Evolutionary conservation across 1,140 invertebrate genomes (phyloP).

Genomic region (Drosophila prosaltans): DNA sequence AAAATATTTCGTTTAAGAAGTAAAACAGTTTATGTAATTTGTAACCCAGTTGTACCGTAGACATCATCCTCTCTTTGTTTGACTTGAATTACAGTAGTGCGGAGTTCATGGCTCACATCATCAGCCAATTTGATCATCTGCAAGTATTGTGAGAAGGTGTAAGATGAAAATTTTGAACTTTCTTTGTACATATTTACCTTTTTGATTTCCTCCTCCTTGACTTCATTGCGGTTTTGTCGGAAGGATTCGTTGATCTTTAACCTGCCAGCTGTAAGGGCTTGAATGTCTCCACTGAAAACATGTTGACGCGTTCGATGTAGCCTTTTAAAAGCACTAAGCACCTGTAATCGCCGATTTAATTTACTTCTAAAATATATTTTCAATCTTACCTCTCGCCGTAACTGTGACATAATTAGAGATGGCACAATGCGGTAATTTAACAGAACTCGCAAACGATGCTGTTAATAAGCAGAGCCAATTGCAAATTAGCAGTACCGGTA

Average conservation of each 20-base stretch:
- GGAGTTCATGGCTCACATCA: conserved; percentile 73
- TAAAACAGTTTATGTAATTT: conserved; percentile 53
- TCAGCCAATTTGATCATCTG: conserved; percentile 74
- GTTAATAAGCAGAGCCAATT: too few relatives aligned
- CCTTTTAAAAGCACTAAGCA: conserved; percentile 70
- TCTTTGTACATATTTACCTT: conserved; percentile 55
- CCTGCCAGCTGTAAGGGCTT: conserved; percentile 55
- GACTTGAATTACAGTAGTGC: conserved; percentile 79
- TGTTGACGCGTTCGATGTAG: conserved; percentile 73
- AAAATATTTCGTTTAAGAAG: too few relatives aligned
- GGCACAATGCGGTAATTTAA: neutral
- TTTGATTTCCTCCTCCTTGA: conserved; percentile 64
- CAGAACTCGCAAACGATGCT: too few relatives aligned
- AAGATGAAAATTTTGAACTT: neutral
- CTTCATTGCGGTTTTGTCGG: conserved; percentile 60
- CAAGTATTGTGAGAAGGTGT: neutral
- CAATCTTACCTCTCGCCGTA: conserved; percentile 55
- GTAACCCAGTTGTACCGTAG: conserved; percentile 47
- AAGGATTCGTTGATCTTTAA: conserved; percentile 75
- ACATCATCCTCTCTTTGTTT: conserved; percentile 59
- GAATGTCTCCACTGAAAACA: conserved; percentile 68
- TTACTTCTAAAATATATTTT: conserved; percentile 3
- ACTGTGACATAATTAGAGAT: conserved; percentile 61
- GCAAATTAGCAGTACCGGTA: too few relatives aligned
- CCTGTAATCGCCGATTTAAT: conserved; percentile 35